These are phyloP conservation scores for Hemiprocne comata DNA, from an alignment of 2,113 vertebrate species.

Conservation along the genomic window DNA sequence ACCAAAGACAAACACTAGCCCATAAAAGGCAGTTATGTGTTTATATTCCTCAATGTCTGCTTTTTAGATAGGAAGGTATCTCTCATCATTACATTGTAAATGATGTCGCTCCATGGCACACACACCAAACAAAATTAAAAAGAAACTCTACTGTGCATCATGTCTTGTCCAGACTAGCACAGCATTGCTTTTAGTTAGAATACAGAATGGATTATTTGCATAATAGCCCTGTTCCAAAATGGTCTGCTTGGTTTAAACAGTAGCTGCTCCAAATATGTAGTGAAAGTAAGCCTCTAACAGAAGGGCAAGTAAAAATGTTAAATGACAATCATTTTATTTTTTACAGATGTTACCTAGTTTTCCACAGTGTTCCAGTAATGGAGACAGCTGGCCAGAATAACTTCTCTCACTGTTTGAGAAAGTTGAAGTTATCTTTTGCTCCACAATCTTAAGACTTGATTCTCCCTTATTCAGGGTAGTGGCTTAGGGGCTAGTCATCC, in stretches of 20 bases:
- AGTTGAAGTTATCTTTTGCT: conserved; percentile 17
- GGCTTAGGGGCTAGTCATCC: not conserved
- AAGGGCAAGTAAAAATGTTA: conserved; percentile 42
- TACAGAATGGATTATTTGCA: conserved; percentile 17
- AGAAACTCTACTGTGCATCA: not conserved
- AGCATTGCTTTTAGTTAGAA: conserved; percentile 32
- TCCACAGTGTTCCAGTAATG: not conserved
- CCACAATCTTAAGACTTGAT: not conserved
- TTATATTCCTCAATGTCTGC: not conserved
- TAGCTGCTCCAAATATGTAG: not conserved
- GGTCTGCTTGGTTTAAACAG: conserved; percentile 11
- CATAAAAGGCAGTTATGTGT: not conserved
- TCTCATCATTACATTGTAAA: not conserved
- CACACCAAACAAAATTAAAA: not conserved
- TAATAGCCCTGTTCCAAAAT: conserved; percentile 45
- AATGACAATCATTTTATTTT: not conserved
- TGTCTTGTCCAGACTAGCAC: conserved; percentile 32
- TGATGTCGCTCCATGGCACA: not conserved
- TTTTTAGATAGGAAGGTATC: conserved; percentile 1
- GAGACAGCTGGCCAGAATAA: conserved; percentile 25
- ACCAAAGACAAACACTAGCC: not conserved
- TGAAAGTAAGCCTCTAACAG: not conserved
- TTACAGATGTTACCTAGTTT: conserved; percentile 28
- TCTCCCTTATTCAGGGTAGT: not conserved
- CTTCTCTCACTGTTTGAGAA: conserved; percentile 16